These are phyloP conservation scores for Oophaga sylvatica DNA, from an alignment of 2,797 vertebrate species.

Conservation along the genomic window DNA sequence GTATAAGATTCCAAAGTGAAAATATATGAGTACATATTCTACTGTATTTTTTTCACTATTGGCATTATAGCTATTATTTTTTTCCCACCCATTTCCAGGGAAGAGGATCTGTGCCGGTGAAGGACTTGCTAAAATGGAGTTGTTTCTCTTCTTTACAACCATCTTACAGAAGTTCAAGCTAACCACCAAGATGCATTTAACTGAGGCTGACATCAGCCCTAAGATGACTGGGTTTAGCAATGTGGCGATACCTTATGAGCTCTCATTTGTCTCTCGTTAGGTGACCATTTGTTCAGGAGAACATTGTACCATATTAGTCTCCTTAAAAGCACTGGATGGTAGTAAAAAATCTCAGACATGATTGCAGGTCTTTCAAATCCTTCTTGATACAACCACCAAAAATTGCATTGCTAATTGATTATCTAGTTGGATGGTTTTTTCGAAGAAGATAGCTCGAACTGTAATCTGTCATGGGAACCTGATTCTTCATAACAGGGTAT, in stretches of 20 bases:
- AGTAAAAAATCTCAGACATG: not conserved
- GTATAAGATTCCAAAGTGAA: not conserved
- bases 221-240: constrained; percentile 39
- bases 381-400: not conserved
- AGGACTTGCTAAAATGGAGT: constrained; percentile 45
- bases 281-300: not conserved
- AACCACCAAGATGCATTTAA: constrained; percentile 17
- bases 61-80: not conserved
- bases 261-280: constrained; percentile 32
- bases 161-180: constrained; percentile 42
- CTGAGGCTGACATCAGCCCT: constrained; percentile 26
- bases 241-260: not conserved
- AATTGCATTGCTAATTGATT: not conserved
- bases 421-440: not conserved
- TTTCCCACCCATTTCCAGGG: not conserved
- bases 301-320: not conserved
- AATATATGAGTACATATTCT: not conserved
- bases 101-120: constrained; percentile 39
- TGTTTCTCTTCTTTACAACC: constrained; percentile 31
- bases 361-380: not conserved
- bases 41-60: not conserved
- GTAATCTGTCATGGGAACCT: too few relatives aligned
- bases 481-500: too few relatives aligned
- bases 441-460: not conserved
- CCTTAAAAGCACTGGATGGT: not conserved